Base-by-base conservation (phyloP, 2,797 vertebrate species). In the Uromys caudimaculatus region DNA sequence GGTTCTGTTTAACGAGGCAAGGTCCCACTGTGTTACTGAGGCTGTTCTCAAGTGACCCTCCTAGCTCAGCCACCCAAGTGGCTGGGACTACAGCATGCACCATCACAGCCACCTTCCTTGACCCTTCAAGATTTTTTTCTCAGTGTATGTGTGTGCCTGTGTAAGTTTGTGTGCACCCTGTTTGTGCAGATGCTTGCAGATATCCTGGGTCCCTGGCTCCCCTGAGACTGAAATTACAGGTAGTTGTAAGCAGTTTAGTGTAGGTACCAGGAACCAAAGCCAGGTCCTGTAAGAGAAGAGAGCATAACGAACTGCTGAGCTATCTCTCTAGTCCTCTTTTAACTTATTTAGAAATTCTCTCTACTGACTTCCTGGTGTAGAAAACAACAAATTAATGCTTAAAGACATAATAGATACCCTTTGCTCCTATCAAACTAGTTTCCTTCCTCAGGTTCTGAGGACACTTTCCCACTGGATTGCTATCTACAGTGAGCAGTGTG, bases 351-450 rank as follows among this genome's bases (percentile, higher is more conserved):
- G 27, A 71, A 82, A 86, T 79, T 93, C 78, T 94, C 75, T 93
- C 58, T 60, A 35, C 27, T 16, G 35, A 81, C 82, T 73, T 91
- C 84, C 62, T 94, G 79, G 84, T 17, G 19, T 7, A 92, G 47
- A 60, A 93, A 91, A 78, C 13, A 84, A 91, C 14, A 41, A 90
- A 81, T 64, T 73, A 89, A 52, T 52, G 54, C 41, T 71, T 62
- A 94, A 83, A 95, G 85, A 79, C 4, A 35, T 35, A 92, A 94
- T 3, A 88, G 62, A 81, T 44, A 89, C 16, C 41, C 89, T 84
- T 47, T 87, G 54, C 21, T 92, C 50, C 73, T 88, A 69, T 16
- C 85, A 71, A 62, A 47, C 38, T 10, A 8, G 8, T 82, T 77
- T 87, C 78, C 56, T 86, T 89, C 73, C 50, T 87, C 17, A 62